Base-by-base conservation (phyloP, 2,888 invertebrate species). In the Tolmerus cingulatus region DNA sequence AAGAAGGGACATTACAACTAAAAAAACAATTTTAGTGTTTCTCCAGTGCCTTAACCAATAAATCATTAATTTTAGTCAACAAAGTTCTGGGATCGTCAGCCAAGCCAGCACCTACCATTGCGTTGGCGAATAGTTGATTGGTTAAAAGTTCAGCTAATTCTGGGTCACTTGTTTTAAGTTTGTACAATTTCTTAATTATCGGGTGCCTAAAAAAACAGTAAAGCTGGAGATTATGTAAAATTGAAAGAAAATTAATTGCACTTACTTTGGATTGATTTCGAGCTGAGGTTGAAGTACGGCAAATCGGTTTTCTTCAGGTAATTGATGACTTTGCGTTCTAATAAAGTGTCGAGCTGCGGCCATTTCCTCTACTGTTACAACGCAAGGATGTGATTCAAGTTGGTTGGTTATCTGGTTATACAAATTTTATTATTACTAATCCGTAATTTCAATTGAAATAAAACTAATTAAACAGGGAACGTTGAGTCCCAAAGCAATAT, bases 301-400 rank as follows among this genome's bases (percentile, higher is more conserved):
- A 91, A 96, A 97, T 90, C 97, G 95, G 91, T 96, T 96, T 90
- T 98, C 97, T 90, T 98, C 97, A 0, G 96, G 95, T 87, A 97
- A 92, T 90, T 95, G 95, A 89, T 96, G 95, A 86, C 97, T 96
- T 90, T 98, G 97, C 0, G 98, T 98, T 86, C 97, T 95, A 86
- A 99, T 95, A 91, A 99, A 98, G 92, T 99, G 98, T 77, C 99
- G 94, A 0, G 99, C 98, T 1, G 98, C 97, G 0, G 97, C 98
- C 98, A 99, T 98, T 93, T 99, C 98, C 89, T 97, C 97, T 0
- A 99, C 98, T 0, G 98, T 98, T 2, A 99, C 95, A 0, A 98
- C 97, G 91, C 98, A 99, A 0, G 99, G 99, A 93, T 99, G 98
- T 1, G 95, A 94, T 90, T 97, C 97, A 74, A 99, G 93, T 87